Evolutionary conservation across 2,888 invertebrate species (phyloP).

Genomic region (Tinea pellionella): DNA sequence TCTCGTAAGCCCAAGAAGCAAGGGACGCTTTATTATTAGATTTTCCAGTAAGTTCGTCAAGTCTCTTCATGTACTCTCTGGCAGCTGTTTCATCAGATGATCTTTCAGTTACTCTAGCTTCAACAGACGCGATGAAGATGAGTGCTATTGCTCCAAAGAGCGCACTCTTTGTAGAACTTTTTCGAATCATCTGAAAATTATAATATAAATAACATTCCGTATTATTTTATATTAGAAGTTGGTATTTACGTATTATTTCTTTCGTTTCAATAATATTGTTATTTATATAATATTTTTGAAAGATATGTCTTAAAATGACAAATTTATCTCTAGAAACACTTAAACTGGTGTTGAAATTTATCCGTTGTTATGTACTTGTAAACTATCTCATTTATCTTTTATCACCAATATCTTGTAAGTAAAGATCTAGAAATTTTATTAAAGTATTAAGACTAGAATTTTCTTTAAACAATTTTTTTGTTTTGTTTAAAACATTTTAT

Average conservation of each 20-base stretch:
- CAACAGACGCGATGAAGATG: constrained; percentile 57
- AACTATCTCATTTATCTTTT: neutral
- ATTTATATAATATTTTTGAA: no score
- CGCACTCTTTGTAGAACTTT: constrained; percentile 44
- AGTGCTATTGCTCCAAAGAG: constrained; percentile 58
- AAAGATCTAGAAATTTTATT: neutral
- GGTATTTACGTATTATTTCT: no score
- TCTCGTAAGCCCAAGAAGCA: constrained; percentile 80
- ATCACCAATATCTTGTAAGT: neutral
- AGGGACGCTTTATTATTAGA: constrained; percentile 66
- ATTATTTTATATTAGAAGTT: no score
- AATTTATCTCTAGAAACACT: neutral
- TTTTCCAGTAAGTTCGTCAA: constrained; percentile 68
- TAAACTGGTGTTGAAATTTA: neutral
- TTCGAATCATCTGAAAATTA: constrained; percentile 44
- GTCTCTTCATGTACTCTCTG: constrained; percentile 67
- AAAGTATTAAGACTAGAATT: no score
- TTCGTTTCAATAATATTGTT: no score
- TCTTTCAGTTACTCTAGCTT: constrained; percentile 55
- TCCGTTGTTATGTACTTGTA: neutral
- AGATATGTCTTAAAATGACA: no score
- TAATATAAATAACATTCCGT: no score
- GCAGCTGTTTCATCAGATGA: constrained; percentile 68
- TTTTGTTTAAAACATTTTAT: no score
- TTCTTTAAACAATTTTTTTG: no score